A percentile compares a stretch with the other conserved stretches of the same genome.
Evolutionary conservation across 2,888 invertebrate genomes (phyloP).

Genomic region (Zaprionus lineosus): DNA sequence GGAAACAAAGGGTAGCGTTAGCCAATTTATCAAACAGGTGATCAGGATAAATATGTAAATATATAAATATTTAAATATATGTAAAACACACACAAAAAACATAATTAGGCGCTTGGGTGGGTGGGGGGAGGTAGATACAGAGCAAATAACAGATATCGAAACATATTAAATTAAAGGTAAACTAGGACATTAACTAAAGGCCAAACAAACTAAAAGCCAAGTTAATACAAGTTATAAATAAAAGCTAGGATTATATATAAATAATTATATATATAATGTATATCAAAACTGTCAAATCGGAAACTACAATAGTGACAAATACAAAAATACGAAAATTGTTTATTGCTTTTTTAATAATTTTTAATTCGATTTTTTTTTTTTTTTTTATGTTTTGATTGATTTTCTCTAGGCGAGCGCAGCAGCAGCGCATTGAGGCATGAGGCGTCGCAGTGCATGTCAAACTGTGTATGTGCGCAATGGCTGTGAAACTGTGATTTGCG

Average conservation of each 20-base stretch:
- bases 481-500: neutral
- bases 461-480: slow-evolving; percentile 45
- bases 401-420: slow-evolving; percentile 30
- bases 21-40: slow-evolving; percentile 41
- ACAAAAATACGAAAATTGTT: slow-evolving; percentile 11
- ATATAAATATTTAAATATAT: slow-evolving; percentile 3
- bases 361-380: neutral
- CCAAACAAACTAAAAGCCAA: slow-evolving; percentile 49
- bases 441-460: slow-evolving; percentile 42
- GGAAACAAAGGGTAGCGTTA: slow-evolving; percentile 43
- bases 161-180: neutral
- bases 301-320: slow-evolving; percentile 24
- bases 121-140: slow-evolving; percentile 26
- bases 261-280: neutral
- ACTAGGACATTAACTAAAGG: slow-evolving; percentile 32
- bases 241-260: neutral
- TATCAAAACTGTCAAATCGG: slow-evolving; percentile 14
- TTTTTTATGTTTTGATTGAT: neutral
- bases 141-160: slow-evolving; percentile 29
- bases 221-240: slow-evolving; percentile 33
- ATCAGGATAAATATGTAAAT: slow-evolving; percentile 21
- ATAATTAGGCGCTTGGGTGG: slow-evolving; percentile 34
- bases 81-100: slow-evolving; percentile 38
- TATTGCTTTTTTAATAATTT: slow-evolving; percentile 3
- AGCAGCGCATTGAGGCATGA: slow-evolving; percentile 28